These are phyloP conservation scores for Fulica atra DNA, from an alignment of 2,113 vertebrate species.

Conservation along the genomic window DNA sequence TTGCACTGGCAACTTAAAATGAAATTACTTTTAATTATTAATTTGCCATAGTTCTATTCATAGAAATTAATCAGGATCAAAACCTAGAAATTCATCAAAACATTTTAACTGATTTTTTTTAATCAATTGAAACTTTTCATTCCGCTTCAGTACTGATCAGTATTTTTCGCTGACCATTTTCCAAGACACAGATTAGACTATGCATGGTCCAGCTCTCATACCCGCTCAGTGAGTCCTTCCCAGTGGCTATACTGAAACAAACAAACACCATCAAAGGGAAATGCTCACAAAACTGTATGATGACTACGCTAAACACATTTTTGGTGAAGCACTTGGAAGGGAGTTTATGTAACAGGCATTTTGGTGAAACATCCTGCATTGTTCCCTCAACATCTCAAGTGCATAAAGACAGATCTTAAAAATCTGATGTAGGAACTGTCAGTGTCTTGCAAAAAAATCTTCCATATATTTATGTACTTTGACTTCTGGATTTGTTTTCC, in stretches of 20 bases:
- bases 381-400: not conserved
- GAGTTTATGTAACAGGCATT: not conserved
- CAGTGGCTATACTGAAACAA: not conserved
- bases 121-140: not conserved
- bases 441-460: not conserved
- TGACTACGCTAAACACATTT: not conserved
- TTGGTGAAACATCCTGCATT: not conserved
- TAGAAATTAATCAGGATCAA: not conserved
- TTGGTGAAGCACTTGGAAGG: not conserved
- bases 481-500: not conserved
- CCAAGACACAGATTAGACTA: not conserved
- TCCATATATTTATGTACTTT: not conserved
- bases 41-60: not conserved
- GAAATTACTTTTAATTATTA: not conserved
- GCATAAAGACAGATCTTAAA: not conserved
- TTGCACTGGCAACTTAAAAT: not conserved
- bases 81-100: not conserved
- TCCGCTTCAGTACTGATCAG: not conserved
- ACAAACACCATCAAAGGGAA: not conserved
- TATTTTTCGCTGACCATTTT: not conserved
- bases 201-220: fast-evolving
- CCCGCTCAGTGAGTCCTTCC: not conserved
- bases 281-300: not conserved
- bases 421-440: not conserved
- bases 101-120: not conserved